Evolutionary conservation across 1,140 invertebrate genomes (phyloP), one percentile per base, ranked within the genome.

Genomic region (Tyrophagus putrescentiae): DNA sequence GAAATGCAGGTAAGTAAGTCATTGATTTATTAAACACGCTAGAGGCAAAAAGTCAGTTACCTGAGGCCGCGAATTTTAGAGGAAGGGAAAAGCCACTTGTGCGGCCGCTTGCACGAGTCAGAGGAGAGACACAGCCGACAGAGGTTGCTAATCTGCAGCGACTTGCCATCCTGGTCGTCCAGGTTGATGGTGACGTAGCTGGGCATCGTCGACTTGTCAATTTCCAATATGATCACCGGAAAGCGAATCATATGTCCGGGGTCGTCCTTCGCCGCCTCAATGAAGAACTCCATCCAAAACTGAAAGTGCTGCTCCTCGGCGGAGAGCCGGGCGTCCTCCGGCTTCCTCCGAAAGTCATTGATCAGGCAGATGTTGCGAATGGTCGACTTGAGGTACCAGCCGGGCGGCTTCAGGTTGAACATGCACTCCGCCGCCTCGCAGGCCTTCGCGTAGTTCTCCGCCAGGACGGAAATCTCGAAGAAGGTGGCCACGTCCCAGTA

Each of bases 401-500:
- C 87, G 0, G 95, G 94, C 36, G 95, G 94, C 76, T 98, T 98
- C 44, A 99, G 73, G 75, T 89, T 92, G 69, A 96, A 98, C 95
- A 99, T 99, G 70, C 88, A 95, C 71, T 96, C 89, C 1, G 95
- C 90, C 18, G 94, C 95, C 75, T 97, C 89, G 66, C 93, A 86
- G 5, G 95, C 94, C 74, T 98, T 98, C 3, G 82, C 77, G 74
- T 96, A 98, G 72, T 98, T 90, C 73, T 97, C 88, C 16, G 93
- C 93, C 16, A 99, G 74, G 1, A 98, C 94, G 57, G 88, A 92
- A 59, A 98, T 97, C 74, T 99, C 96, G 74, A 99, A 98, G 75
- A 97, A 98, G 1, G 94, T 98, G 0, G 96, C 96, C 6, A 98
- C 92, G 75, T 96, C 93, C 96, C 96, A 99, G 70, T 99, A 99